Evolutionary conservation across 2,888 invertebrate species (phyloP), one percentile per base, ranked within the genome.

Genomic region (Ennomos erosarius): DNA sequence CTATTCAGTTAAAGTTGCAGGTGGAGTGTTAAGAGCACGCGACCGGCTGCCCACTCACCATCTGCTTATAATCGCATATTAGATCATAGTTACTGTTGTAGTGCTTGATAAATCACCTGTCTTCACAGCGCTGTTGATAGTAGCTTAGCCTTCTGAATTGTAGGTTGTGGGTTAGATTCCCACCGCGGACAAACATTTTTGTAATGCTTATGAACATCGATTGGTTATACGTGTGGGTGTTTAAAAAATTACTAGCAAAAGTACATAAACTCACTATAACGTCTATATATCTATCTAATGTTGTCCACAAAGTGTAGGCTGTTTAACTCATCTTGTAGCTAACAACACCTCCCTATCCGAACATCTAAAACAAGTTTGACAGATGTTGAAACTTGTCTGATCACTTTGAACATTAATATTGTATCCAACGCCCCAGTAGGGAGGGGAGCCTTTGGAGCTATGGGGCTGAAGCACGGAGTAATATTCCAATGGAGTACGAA

Each of bases 391-490:
- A 53, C 48, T 58, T 58, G 58, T 58, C 44, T 37, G 53, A 58
- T 52, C 40, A 49, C 49, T 53, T n/a, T 9, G 12, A 43, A 49
- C 49, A 58, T 81, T 71, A 58, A 58, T 58, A 53, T 58, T 58
- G 53, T 53, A 58, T 39, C 48, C 53, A 43, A 71, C 73, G 65
- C 75, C 85, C 83, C 85, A 78, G 87, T 82, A 82, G 37, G 45
- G 45, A 54, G 59, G 59, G 54, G 59, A 35, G 46, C 48, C 34
- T 3, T 85, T 76, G 78, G 70, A 46, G 69, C 68, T 55, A 73
- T 73, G 44, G 38, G 38, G 48, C 26, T 26, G 26, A 26, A 26
- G 26, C 26, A 5, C 6, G 26, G 26, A 26, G 26, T 26, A 26
- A 26, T 26, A 26, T 6, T 26, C 26, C 26, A 4, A 6, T 26